Evolutionary conservation across 2,797 vertebrate genomes (phyloP).

Genomic region (Buphagus erythrorhynchus): DNA sequence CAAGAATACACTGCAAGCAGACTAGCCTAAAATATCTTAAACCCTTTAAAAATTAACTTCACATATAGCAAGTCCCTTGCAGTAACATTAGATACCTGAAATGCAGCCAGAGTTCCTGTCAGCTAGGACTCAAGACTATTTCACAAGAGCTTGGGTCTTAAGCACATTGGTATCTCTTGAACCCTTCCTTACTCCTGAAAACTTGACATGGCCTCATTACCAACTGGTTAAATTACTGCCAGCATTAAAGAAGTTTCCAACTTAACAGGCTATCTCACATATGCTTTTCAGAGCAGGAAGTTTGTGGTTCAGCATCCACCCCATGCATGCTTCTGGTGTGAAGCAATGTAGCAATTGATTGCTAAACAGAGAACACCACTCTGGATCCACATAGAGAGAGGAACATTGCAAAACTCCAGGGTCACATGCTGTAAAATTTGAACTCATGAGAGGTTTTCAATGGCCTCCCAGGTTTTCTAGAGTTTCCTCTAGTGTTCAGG

Average conservation of each 20-base stretch:
- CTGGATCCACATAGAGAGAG: background rate
- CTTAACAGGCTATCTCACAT: background rate
- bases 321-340: background rate
- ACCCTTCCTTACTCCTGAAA: background rate
- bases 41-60: background rate
- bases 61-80: background rate
- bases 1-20: background rate
- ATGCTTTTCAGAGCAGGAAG: background rate
- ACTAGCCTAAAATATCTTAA: background rate
- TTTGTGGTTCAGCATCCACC: background rate
- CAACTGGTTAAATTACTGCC: background rate
- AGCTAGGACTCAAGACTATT: background rate
- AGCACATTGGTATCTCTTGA: background rate
- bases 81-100: background rate
- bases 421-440: background rate
- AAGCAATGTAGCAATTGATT: background rate
- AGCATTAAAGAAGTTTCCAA: background rate
- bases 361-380: background rate
- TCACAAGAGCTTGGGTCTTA: background rate
- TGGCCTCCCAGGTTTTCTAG: background rate
- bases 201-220: background rate
- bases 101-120: background rate
- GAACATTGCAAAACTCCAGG: background rate
- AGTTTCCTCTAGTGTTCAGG: background rate
- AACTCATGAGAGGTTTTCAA: background rate